A percentile compares a stretch with the other conserved stretches of the same genome.
These are phyloP conservation scores for Nematopogon swammerdamellus DNA, from an alignment of 2,888 invertebrate genomes.

Conservation along the genomic window DNA sequence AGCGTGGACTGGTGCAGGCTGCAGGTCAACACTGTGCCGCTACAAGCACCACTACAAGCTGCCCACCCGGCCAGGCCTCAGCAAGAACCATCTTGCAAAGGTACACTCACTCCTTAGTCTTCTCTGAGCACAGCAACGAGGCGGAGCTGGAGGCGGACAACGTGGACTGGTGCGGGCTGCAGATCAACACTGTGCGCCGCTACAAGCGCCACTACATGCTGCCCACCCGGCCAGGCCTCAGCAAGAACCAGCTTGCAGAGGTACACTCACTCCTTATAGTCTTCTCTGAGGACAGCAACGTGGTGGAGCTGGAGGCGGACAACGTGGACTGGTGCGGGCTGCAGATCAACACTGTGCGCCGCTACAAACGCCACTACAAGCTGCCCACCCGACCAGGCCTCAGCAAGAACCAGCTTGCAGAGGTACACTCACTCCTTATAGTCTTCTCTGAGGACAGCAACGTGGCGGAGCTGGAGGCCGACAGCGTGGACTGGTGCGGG, in stretches of 20 bases:
- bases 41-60: conserved; percentile 95
- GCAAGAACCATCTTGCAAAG: too few species aligned
- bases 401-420: too few species aligned
- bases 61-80: conserved; percentile 84
- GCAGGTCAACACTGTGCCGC: conserved; percentile 56
- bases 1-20: not conserved
- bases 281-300: too few species aligned
- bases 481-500: conserved; percentile 91
- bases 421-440: too few species aligned
- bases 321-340: too few species aligned
- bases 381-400: too few species aligned
- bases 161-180: conserved; percentile 89
- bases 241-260: conserved; percentile 94
- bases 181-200: conserved; percentile 86
- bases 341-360: too few species aligned
- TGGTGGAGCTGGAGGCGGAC: too few species aligned
- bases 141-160: conserved; percentile 90
- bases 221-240: conserved; percentile 84
- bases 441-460: conserved; percentile 95
- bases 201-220: conserved; percentile 95
- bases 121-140: conserved; percentile 93
- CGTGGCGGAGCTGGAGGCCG: conserved; percentile 87
- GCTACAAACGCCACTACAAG: too few species aligned
- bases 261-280: too few species aligned
- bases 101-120: too few species aligned